Conservation (phyloP, 2,113 vertebrate genomes). For the Abramis brama region DNA sequence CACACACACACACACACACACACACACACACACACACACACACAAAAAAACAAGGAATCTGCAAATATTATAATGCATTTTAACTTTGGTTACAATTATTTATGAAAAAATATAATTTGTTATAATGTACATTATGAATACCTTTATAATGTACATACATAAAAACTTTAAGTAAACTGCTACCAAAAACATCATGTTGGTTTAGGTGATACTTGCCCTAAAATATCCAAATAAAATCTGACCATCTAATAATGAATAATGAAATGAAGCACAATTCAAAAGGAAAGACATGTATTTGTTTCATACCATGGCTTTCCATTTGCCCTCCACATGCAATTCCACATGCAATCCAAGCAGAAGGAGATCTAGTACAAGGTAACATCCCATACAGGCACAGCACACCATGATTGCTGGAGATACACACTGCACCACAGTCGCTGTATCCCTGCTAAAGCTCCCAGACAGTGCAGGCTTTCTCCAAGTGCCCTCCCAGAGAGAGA, state of each 20-base stretch:
- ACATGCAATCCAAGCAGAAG: slow-evolving; percentile 52
- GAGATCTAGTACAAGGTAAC: slow-evolving; percentile 56
- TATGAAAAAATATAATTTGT: too few species aligned
- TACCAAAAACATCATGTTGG: not conserved
- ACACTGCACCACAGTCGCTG: slow-evolving; percentile 46
- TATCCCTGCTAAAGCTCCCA: slow-evolving; percentile 41
- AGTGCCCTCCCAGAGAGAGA: slow-evolving; percentile 44
- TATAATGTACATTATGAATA: too few species aligned
- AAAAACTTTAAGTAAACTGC: too few species aligned
- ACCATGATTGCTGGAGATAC: slow-evolving; percentile 58
- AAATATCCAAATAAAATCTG: not conserved
- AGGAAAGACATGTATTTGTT: not conserved
- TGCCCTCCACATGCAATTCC: slow-evolving; percentile 55
- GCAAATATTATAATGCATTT: too few species aligned
- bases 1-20: too few species aligned
- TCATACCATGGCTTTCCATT: slow-evolving; percentile 59
- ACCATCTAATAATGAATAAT: not conserved
- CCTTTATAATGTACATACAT: too few species aligned
- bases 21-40: too few species aligned
- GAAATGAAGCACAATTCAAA: not conserved
- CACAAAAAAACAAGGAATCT: too few species aligned
- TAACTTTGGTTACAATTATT: too few species aligned
- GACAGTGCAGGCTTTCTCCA: slow-evolving; percentile 46
- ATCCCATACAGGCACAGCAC: slow-evolving; percentile 44
- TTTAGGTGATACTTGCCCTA: not conserved